Base-by-base conservation (phyloP, 1,140 invertebrate species). In the Anastatus disparis region DNA sequence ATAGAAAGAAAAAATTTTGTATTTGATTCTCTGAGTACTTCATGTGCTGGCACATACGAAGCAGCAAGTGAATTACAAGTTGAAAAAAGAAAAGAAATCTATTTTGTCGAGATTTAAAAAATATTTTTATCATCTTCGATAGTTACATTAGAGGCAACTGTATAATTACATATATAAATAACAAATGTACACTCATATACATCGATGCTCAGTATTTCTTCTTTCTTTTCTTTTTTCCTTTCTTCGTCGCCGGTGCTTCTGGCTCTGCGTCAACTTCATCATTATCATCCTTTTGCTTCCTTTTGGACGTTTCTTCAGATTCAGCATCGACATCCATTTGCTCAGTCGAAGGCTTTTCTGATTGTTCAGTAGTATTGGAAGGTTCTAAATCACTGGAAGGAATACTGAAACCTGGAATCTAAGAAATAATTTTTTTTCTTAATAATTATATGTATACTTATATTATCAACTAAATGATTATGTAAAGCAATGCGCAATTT, bases 401-500 rank as follows among this genome's bases (percentile, higher is more conserved):
- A 35, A 86, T 71, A 72, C 85, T 86, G 55, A 87, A 87, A 6
- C 79, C 83, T 74, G 81, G 78, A 70, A 87, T 86, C 79, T 82
- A 65, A 69, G 62, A 68, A 66, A 55, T 62, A 48, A 40, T 44
- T 27, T 8, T 17, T 52, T 65, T 55, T 70, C 6, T 40, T 42
- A 64, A 56, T 67, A 58, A 15, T 27, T 72, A 7, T 12, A 31
- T 61, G 42, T 48, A 71, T 38, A 72, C 35, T 42, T 66, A 42
- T 46, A 2, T 58, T 58, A 58, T 58, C 40, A 58, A 63, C 27
- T 27, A 50, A 38, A 38, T 24, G 38, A 10, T 35, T 17, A 35
- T 56, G 29, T 38, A 35, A 9, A 56, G 26, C 13, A 26, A 17
- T 56, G 31, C 13, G 27, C 6, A 35, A 35, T 56, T 20, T 20